Evolutionary conservation across 2,797 vertebrate species (phyloP).

Genomic region (Aeoliscus strigatus): DNA sequence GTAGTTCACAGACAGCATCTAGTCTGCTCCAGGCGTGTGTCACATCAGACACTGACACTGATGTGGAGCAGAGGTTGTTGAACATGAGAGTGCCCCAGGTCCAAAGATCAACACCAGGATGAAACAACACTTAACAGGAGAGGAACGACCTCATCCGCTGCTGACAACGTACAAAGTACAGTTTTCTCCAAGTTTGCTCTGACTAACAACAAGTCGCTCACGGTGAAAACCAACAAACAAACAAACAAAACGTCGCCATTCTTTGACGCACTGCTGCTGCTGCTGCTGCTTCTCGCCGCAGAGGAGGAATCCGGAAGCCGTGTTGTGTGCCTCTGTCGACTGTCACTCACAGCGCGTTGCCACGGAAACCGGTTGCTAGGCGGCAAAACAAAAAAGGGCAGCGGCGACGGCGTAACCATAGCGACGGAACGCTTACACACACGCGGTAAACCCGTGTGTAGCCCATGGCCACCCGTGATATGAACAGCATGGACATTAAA

Average conservation of each 20-base stretch:
- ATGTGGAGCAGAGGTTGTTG: constrained; percentile 2
- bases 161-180: too few relatives aligned
- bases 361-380: constrained; percentile 81
- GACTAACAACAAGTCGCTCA: not conserved
- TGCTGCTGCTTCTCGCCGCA: constrained; percentile 6
- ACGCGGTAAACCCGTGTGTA: constrained; percentile 45
- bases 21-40: too few relatives aligned
- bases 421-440: constrained; percentile 82
- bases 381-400: constrained; percentile 86
- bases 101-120: too few relatives aligned
- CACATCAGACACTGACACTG: not conserved
- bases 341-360: constrained; percentile 65
- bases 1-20: constrained; percentile 1
- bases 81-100: not conserved
- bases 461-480: constrained; percentile 36
- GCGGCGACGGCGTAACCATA: constrained; percentile 80
- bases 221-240: constrained; percentile 2
- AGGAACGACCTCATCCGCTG: too few relatives aligned
- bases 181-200: too few relatives aligned
- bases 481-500: not conserved
- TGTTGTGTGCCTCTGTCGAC: constrained; percentile 46
- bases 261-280: not conserved
- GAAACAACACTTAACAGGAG: too few relatives aligned
- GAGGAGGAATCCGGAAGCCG: constrained; percentile 64
- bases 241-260: too few relatives aligned